These are phyloP conservation scores for Cochlearius cochlearius DNA, from an alignment of 2,113 vertebrate species.

Conservation along the genomic window DNA sequence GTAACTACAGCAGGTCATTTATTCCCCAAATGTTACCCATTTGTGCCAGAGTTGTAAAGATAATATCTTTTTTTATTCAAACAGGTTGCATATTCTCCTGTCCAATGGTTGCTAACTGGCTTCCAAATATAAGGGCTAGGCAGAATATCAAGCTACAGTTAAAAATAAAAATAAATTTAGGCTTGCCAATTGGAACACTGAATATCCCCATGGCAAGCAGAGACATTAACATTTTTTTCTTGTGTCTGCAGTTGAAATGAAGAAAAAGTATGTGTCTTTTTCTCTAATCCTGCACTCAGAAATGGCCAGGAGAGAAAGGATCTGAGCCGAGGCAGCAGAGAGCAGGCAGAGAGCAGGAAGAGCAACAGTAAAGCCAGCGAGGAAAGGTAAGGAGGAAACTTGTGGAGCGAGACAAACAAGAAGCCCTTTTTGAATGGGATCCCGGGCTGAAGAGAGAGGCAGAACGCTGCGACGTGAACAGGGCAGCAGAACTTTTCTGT, in stretches of 20 bases:
- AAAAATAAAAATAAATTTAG: neutral
- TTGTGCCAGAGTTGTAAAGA: neutral
- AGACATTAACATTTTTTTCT: neutral
- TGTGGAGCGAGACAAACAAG: neutral
- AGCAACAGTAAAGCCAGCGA: neutral
- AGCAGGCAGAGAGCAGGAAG: neutral
- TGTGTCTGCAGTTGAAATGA: neutral
- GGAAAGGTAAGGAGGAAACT: neutral
- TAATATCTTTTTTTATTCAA: neutral
- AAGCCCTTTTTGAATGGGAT: neutral
- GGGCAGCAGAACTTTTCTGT: neutral
- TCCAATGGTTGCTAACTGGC: neutral
- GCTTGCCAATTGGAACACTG: neutral
- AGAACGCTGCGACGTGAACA: neutral
- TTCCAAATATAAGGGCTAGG: neutral
- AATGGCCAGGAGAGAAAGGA: neutral
- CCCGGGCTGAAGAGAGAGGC: neutral
- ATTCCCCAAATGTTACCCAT: neutral
- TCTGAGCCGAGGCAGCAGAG: neutral
- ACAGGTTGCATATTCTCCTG: neutral
- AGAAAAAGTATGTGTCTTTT: neutral
- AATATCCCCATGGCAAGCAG: neutral
- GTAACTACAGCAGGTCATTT: neutral
- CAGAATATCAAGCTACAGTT: neutral
- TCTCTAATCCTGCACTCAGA: neutral